A percentile compares a stretch with the other conserved stretches of the same genome.
Evolutionary conservation across 2,888 invertebrate genomes (phyloP).

Genomic region (Rhaphigaster nebulosa): DNA sequence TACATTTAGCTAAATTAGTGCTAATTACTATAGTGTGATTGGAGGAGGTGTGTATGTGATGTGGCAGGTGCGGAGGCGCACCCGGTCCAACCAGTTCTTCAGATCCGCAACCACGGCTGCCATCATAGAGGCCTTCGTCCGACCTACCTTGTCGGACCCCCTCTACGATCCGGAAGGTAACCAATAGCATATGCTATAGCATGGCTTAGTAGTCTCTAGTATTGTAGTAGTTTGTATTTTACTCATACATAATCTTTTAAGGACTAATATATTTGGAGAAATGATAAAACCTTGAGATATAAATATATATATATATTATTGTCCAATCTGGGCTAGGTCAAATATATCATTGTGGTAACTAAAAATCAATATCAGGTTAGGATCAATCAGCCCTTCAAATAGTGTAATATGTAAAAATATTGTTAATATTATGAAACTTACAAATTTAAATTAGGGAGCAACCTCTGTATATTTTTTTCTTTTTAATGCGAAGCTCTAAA

Average conservation of each 20-base stretch:
- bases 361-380: too few relatives aligned
- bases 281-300: too few relatives aligned
- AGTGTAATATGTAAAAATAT: too few relatives aligned
- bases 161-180: constrained; percentile 65
- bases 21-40: constrained; percentile 44
- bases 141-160: constrained; percentile 64
- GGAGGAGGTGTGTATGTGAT: constrained; percentile 52
- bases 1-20: neutral
- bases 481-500: too few relatives aligned
- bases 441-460: too few relatives aligned
- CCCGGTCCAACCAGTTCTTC: neutral
- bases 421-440: too few relatives aligned
- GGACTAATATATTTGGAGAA: neutral
- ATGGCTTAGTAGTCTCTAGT: neutral
- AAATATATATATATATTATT: too few relatives aligned
- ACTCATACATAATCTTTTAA: neutral
- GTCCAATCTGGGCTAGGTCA: too few relatives aligned
- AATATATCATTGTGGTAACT: too few relatives aligned
- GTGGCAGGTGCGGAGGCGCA: constrained; percentile 55
- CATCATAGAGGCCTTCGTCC: constrained; percentile 65
- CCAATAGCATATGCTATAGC: neutral
- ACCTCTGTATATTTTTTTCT: too few relatives aligned
- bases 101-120: constrained; percentile 61
- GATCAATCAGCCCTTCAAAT: too few relatives aligned
- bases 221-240: neutral